A percentile compares a stretch with the other conserved stretches of the same genome.
Evolutionary conservation across 92 coral and sea anemone species (phyloP).

Genomic region (Epizoanthus rinbou): DNA sequence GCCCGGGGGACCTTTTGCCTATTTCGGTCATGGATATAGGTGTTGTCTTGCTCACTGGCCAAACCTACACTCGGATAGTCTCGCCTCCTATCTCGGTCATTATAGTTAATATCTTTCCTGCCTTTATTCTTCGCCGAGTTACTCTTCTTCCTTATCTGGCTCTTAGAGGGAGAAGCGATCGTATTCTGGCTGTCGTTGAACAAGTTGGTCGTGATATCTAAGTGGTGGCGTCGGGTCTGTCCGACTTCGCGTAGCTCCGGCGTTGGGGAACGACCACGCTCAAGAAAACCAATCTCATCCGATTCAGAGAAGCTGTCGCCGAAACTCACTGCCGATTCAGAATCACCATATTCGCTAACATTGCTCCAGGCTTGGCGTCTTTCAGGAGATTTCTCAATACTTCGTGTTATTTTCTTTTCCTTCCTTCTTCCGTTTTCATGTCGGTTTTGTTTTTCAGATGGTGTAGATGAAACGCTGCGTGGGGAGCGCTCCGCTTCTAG

Average conservation of each 20-base stretch:
- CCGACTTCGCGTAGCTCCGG: constrained; percentile 92
- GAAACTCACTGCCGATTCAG: constrained; percentile 50
- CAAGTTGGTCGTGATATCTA: constrained; percentile 87
- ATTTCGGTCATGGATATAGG: constrained; percentile 37
- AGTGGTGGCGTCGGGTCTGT: constrained; percentile 87
- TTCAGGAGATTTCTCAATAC: constrained; percentile 51
- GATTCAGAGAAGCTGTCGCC: constrained; percentile 47
- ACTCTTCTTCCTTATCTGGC: constrained; percentile 28
- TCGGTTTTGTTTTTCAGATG: constrained; percentile 42
- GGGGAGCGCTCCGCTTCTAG: constrained; percentile 36
- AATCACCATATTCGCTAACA: constrained; percentile 49
- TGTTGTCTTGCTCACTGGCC: constrained; percentile 53
- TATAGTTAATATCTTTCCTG: constrained; percentile 22
- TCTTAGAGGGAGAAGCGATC: constrained; percentile 55
- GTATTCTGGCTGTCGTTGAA: constrained; percentile 75
- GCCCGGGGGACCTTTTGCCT: background rate
- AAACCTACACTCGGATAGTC: constrained; percentile 37
- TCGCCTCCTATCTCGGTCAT: constrained; percentile 8
- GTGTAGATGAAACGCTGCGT: constrained; percentile 41
- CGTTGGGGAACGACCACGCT: constrained; percentile 97
- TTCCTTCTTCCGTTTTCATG: constrained; percentile 21
- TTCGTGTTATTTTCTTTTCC: constrained; percentile 3
- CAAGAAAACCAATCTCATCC: constrained; percentile 68
- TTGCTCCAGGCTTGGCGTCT: constrained; percentile 80
- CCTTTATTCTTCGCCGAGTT: background rate